phyloP scores from a whole-genome alignment of 2,113 vertebrate genomes.

The Polypterus bichir region DNA sequence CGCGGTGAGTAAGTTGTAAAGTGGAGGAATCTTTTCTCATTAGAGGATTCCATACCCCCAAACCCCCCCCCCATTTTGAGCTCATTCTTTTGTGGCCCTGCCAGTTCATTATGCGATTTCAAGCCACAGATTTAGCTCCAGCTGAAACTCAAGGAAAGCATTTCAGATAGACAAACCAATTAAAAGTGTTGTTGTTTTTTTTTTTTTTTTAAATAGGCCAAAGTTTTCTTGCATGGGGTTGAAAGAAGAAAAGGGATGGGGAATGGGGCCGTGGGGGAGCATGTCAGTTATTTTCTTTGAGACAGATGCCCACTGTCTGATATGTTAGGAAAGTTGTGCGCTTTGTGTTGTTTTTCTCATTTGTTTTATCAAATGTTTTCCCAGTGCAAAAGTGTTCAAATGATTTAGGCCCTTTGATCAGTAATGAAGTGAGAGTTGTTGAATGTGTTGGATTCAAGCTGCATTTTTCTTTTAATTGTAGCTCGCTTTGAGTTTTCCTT shows the following conservation, averaged over 20 bases:
- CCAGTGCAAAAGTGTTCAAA: slow-evolving; percentile 24
- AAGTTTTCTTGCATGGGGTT: too few species aligned
- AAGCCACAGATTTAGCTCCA: slow-evolving; percentile 21
- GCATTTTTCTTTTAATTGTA: neutral
- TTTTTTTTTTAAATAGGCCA: too few species aligned
- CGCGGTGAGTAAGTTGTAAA: slow-evolving; percentile 39
- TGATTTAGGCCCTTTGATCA: slow-evolving; percentile 23
- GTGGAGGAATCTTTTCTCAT: slow-evolving; percentile 69
- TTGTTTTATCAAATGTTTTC: slow-evolving; percentile 3
- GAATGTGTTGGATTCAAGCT: slow-evolving; percentile 6
- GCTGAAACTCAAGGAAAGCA: slow-evolving; percentile 23
- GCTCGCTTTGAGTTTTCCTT: neutral
- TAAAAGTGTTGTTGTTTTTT: slow-evolving; percentile 48
- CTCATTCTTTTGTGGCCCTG: slow-evolving; percentile 48
- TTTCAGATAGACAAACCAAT: slow-evolving; percentile 52
- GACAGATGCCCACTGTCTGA: too few species aligned
- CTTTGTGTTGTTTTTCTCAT: slow-evolving; percentile 14
- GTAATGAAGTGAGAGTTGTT: slow-evolving; percentile 11
- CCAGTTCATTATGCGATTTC: slow-evolving; percentile 43
- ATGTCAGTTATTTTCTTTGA: too few species aligned
- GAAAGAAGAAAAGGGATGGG: slow-evolving; percentile 5
- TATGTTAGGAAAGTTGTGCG: too few species aligned
- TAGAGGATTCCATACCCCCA: slow-evolving; percentile 38
- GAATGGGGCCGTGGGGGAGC: neutral
- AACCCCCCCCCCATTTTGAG: slow-evolving; percentile 19